Evolutionary conservation across 1,140 invertebrate species (phyloP), one percentile per base, ranked within the genome.

Genomic region (Forficula auricularia): DNA sequence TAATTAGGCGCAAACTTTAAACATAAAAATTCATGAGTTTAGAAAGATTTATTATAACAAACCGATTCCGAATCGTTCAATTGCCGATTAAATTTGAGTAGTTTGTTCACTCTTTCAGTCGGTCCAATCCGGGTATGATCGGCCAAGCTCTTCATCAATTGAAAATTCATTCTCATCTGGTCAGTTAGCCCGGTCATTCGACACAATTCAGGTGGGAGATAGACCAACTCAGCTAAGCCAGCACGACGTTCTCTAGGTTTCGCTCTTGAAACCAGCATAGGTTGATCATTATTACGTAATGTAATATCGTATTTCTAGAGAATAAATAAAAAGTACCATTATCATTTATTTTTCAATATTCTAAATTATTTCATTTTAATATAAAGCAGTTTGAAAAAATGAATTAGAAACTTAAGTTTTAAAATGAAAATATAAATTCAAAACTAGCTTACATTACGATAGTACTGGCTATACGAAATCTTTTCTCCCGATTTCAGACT

Each of bases 381-480:
- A n/a, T n/a, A n/a, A n/a, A n/a, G n/a, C n/a, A n/a, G n/a, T n/a
- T n/a, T n/a, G n/a, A n/a, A n/a, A n/a, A n/a, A n/a, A n/a, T n/a
- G n/a, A n/a, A n/a, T n/a, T n/a, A n/a, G n/a, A n/a, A n/a, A n/a
- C n/a, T n/a, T n/a, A n/a, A n/a, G n/a, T n/a, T n/a, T n/a, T n/a
- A n/a, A n/a, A n/a, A n/a, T n/a, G n/a, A n/a, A n/a, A n/a, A n/a
- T n/a, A n/a, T n/a, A n/a, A n/a, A n/a, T n/a, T n/a, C n/a, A n/a
- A n/a, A n/a, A n/a, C n/a, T n/a, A n/a, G n/a, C 44, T 30, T 27
- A 50, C 32, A n/a, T 67, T 66, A 52, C 71, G 69, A 49, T 91
- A 94, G 59, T 95, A 96, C 2, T 91, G 73, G 2, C 71, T 45
- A 51, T 79, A 94, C 0, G 71, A 63, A 2, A 77, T 71, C 33